Base-by-base conservation (phyloP, 2,113 vertebrate species). In the Ochotona curzoniae region DNA sequence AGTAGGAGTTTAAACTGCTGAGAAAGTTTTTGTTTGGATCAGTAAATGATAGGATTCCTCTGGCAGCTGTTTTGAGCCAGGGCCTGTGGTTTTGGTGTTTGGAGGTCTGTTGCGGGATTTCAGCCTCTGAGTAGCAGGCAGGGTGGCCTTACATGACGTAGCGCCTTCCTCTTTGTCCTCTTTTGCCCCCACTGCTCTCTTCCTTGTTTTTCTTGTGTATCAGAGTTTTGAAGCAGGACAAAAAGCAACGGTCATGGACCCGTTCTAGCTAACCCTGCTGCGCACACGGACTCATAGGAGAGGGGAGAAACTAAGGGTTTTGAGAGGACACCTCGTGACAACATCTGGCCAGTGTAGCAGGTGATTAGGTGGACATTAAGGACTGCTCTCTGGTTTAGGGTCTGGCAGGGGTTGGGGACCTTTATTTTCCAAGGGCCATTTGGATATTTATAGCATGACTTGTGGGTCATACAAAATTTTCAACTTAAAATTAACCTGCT, bases 1-100 rank as follows among this genome's bases (percentile, higher is more conserved):
- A 93, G 75, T 30, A 80, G 54, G 54, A 69, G 63, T 94, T 76
- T 88, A 82, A 96, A 82, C 18, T 92, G 91, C 57, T 91, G 70
- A 82, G 89, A 78, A 49, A 15, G 51, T 89, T 81, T 63, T 10
- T 7, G 66, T 76, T 13, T 23, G 2, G 54, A 67, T 66, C 49
- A 66, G 38, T 73, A 11, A 66, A 49, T 82, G 60, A 64, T 78
- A 26, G 67, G 89, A 83, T 63, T 94, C 21, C 63, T 86, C 71
- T 91, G 67, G 83, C 28, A 88, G 51, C 28, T 10, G n/a, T 70
- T 63, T 21, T 71, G 28, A 75, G 49, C n/a, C 32, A 84, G 63
- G 80, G 13, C 4, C 17, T 35, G 13, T 30, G 17, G 28, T 74
- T 93, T 76, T 61, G 93, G 75, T 66, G 47, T 79, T 60, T n/a